A percentile compares a stretch with the other conserved stretches of the same genome.
These are phyloP conservation scores for Tupaia chinensis DNA, from an alignment of 2,113 vertebrate genomes.

Conservation along the genomic window DNA sequence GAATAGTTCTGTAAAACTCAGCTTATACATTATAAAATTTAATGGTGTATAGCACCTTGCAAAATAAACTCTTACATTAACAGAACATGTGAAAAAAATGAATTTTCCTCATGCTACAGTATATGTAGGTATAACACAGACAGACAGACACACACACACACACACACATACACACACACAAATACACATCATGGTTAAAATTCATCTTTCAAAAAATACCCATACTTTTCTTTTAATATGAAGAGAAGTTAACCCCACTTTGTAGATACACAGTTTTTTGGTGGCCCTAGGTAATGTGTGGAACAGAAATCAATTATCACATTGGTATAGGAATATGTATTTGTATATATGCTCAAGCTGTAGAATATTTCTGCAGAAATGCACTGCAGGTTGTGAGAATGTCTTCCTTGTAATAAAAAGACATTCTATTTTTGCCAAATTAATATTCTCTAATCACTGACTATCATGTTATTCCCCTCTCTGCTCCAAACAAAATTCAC, in stretches of 20 bases:
- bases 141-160: neutral
- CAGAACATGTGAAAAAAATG: neutral
- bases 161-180: neutral
- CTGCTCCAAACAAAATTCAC: slow-evolving; percentile 61
- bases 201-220: slow-evolving; percentile 20
- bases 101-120: neutral
- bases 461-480: slow-evolving; percentile 58
- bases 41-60: neutral
- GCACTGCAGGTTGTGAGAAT: slow-evolving; percentile 12
- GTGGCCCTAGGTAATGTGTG: neutral
- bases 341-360: neutral
- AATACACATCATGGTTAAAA: neutral
- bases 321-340: neutral
- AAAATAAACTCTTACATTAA: neutral
- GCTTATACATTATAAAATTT: slow-evolving; percentile 16
- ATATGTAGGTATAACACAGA: neutral
- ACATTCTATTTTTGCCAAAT: slow-evolving; percentile 53
- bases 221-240: slow-evolving; percentile 9
- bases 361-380: slow-evolving; percentile 37
- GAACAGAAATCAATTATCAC: slow-evolving; percentile 22
- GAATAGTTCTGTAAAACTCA: slow-evolving; percentile 31
- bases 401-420: slow-evolving; percentile 46
- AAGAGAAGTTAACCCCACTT: neutral
- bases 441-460: slow-evolving; percentile 51
- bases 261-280: slow-evolving; percentile 31